Base-by-base conservation (phyloP, 2,797 vertebrate species). In the Sebastes paucispinis region DNA sequence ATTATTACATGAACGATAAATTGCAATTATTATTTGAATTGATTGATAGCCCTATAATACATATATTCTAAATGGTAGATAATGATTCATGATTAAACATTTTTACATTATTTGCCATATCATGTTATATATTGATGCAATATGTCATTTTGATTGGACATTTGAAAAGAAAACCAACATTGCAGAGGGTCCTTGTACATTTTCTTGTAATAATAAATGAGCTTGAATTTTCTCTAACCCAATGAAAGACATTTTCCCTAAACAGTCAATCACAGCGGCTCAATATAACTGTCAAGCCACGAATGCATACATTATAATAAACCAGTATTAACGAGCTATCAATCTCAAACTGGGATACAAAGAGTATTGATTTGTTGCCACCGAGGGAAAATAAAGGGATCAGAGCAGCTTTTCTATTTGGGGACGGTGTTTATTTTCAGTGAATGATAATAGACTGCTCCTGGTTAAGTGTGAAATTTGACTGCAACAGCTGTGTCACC, bases 401-500 rank as follows among this genome's bases (percentile, higher is more conserved):
- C 70, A 83, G 54, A 75, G 62, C 72, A 75, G 69, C 77, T 81
- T 89, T 90, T 86, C 83, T 89, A 64, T 86, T 84, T 79, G 68
- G 29, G 29, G 63, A 16, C 32, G 67, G 27, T 89, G 83, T 89
- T 90, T 87, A 77, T 88, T 93, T 86, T 76, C 85, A 75, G 73
- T 58, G 69, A 85, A 79, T 83, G 78, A 88, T 92, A 92, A 94
- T 91, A 79, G 88, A 82, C 81, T 85, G 69, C 87, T 87, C 59
- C 16, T 82, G 79, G 79, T 83, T 90, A 89, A 91, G 90, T 93
- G 89, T 91, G 86, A 93, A 89, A 92, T 93, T 77, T 81, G 80
- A 83, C 83, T 77, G 82, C 88, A 85, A 82, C 92, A 93, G 91
- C 91, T 93, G 94, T 86, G 93, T 90, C 92, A 89, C 88, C 88